Conservation (phyloP, 2,888 invertebrate species). For the Lepidochitona cinerea region DNA sequence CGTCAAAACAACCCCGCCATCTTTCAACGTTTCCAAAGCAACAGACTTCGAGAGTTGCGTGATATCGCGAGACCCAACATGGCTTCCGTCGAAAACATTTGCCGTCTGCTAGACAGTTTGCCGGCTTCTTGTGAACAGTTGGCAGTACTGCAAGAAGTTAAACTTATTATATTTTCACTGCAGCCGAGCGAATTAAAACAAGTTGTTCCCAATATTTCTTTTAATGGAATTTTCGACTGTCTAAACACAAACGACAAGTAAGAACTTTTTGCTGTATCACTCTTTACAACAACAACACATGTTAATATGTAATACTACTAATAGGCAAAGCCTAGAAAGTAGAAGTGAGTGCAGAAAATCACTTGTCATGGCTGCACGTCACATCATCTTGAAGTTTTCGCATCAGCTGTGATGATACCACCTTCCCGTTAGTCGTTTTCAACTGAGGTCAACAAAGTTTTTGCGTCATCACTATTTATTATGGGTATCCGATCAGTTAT, state of each 20-base stretch:
- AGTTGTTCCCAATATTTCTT: constrained; percentile 50
- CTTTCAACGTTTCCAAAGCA: constrained; percentile 10
- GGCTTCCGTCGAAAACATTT: constrained; percentile 38
- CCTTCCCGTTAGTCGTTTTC: no score
- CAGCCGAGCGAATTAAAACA: constrained; percentile 37
- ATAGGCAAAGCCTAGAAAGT: no score
- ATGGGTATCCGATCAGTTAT: no score
- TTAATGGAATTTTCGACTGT: constrained; percentile 51
- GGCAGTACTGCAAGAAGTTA: constrained; percentile 49
- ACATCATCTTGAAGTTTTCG: no score
- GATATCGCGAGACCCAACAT: constrained; percentile 16
- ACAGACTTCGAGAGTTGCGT: neutral
- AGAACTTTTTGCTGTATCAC: constrained; percentile 18
- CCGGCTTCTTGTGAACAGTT: constrained; percentile 43
- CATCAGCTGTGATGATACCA: no score
- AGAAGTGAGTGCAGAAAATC: no score
- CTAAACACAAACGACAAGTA: constrained; percentile 53
- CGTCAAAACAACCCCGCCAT: constrained; percentile 3
- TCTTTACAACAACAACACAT: constrained; percentile 5
- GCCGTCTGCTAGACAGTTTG: constrained; percentile 44
- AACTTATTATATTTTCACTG: constrained; percentile 42
- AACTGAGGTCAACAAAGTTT: no score
- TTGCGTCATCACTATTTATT: no score
- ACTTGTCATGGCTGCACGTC: no score
- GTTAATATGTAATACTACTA: no score